A percentile compares a stretch with the other conserved stretches of the same genome.
Conservation (phyloP, 2,113 vertebrate species). For the Nothobranchius kuhntae region DNA sequence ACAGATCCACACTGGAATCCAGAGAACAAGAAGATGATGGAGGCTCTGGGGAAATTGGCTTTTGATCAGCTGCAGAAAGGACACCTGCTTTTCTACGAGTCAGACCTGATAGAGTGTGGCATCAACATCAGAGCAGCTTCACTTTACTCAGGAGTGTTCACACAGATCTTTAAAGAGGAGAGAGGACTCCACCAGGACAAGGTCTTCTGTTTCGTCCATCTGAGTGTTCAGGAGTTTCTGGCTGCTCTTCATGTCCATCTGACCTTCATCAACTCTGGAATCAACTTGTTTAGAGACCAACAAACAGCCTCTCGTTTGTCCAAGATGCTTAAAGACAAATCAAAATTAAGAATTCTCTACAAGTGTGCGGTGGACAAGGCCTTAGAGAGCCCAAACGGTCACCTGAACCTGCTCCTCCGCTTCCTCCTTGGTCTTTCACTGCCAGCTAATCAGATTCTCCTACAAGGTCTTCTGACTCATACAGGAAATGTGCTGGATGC, state of each 20-base stretch:
- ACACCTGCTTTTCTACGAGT: slow-evolving; percentile 6
- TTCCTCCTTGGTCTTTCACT: slow-evolving; percentile 45
- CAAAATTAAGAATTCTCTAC: not conserved
- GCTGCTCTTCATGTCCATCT: slow-evolving; percentile 55
- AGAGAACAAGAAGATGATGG: slow-evolving; percentile 16
- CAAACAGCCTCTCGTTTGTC: no score
- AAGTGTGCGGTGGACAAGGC: slow-evolving; percentile 27
- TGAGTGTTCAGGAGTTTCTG: slow-evolving; percentile 58
- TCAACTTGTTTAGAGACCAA: slow-evolving; percentile 20
- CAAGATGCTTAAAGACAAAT: not conserved
- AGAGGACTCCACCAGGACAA: slow-evolving; percentile 21
- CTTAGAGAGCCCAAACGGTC: slow-evolving; percentile 33
- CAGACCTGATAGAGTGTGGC: slow-evolving; percentile 5
- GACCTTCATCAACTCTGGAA: slow-evolving; percentile 28
- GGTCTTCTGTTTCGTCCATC: slow-evolving; percentile 45
- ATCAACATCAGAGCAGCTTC: not conserved
- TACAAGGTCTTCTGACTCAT: not conserved
- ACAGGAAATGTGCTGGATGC: not conserved
- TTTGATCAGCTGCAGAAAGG: slow-evolving; percentile 41
- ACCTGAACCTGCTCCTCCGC: slow-evolving; percentile 31
- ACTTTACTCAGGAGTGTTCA: slow-evolving; percentile 34
- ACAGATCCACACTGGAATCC: slow-evolving; percentile 21
- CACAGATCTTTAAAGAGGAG: slow-evolving; percentile 34
- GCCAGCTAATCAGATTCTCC: slow-evolving; percentile 17
- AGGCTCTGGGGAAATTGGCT: slow-evolving; percentile 30